Evolutionary conservation across 2,113 vertebrate species (phyloP).

Genomic region (Myrmecophaga tridactyla): DNA sequence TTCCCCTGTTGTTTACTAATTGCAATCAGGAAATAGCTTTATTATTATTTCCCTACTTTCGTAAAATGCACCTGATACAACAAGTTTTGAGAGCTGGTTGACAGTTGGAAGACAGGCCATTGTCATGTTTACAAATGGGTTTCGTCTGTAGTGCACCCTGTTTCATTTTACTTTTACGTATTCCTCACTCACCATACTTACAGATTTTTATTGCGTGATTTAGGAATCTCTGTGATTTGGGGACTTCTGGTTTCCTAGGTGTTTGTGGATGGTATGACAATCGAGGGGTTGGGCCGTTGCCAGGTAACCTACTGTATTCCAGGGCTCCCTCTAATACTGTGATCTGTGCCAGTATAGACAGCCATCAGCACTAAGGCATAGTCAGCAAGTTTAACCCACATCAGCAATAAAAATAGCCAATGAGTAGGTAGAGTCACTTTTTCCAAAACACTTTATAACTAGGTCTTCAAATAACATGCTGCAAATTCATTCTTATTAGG

Average conservation of each 20-base stretch:
- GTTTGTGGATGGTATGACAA: accelerated
- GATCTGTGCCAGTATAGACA: neutral
- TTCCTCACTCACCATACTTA: neutral
- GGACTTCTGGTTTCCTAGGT: neutral
- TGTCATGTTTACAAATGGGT: neutral
- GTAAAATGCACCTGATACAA: no score
- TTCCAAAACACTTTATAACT: neutral
- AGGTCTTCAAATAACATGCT: neutral
- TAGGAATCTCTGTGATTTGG: neutral
- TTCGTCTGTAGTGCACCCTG: neutral
- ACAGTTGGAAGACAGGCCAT: neutral
- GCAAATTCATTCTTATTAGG: neutral
- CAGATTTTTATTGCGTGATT: neutral
- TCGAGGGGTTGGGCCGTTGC: neutral
- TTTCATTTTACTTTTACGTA: neutral
- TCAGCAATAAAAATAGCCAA: neutral
- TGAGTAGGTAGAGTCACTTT: neutral
- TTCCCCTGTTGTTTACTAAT: neutral
- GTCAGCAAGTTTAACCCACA: neutral
- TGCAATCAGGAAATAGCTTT: neutral
- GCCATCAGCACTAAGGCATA: no score
- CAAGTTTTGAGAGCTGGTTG: neutral
- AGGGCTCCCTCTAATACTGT: neutral
- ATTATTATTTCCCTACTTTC: neutral
- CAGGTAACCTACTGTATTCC: neutral